phyloP scores from a whole-genome alignment of 2,113 vertebrate genomes.

The Melanotaenia duboulayi region DNA sequence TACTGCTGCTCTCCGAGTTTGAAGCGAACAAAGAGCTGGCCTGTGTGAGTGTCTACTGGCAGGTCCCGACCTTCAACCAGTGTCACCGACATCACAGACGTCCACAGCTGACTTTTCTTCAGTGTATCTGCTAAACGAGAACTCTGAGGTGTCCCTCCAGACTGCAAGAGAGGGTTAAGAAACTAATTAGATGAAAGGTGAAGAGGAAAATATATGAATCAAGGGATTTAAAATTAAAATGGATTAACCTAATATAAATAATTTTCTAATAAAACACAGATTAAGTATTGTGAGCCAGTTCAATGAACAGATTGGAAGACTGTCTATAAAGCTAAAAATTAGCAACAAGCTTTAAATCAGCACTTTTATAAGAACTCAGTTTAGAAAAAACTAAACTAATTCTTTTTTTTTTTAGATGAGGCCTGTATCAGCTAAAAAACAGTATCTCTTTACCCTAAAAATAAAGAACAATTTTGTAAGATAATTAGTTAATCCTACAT shows the following conservation, averaged over 20 bases:
- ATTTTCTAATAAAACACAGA: not conserved
- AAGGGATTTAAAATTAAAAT: not conserved
- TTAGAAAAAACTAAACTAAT: too few species aligned
- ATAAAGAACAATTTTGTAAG: slow-evolving; percentile 25
- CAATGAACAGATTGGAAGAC: not conserved
- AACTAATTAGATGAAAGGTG: not conserved
- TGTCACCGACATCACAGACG: slow-evolving; percentile 86
- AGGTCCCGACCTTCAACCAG: slow-evolving; percentile 90
- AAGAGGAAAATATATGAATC: not conserved
- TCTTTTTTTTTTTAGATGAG: too few species aligned
- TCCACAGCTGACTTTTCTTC: slow-evolving; percentile 93
- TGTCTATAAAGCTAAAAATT: not conserved
- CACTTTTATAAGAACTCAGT: not conserved
- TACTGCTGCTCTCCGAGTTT: slow-evolving; percentile 92
- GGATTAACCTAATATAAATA: not conserved
- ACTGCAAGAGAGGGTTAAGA: slow-evolving; percentile 38
- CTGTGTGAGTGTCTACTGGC: slow-evolving; percentile 77
- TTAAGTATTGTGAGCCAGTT: not conserved
- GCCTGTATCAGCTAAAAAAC: slow-evolving; percentile 1
- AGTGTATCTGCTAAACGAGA: slow-evolving; percentile 79
- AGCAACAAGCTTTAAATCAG: not conserved
- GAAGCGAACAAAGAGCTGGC: slow-evolving; percentile 88
- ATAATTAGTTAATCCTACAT: slow-evolving; percentile 56
- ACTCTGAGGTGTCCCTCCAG: slow-evolving; percentile 28
- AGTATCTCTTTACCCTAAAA: too few species aligned